Evolutionary conservation across 2,113 vertebrate genomes (phyloP), one percentile per base, ranked within the genome.

Genomic region (Oplegnathus fasciatus): DNA sequence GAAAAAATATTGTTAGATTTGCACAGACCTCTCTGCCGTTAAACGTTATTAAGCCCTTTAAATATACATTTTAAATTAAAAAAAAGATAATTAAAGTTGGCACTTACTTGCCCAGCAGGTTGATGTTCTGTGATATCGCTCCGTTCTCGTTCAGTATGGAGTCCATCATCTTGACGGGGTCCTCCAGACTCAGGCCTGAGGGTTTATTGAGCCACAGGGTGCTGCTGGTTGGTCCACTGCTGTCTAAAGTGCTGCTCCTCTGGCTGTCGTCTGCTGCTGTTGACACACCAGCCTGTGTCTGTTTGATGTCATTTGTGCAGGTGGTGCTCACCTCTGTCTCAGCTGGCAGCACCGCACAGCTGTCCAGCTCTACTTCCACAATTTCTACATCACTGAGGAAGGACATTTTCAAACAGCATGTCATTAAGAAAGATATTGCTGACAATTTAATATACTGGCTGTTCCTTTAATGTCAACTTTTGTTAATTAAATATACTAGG

Each of bases 111-210:
- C 98, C 98, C 90, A 99, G 94, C 52, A 99, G 96, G 90, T 96
- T 99, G 84, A 99, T 98, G 78, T 99, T 99, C 87, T 98, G 97
- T 48, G 96, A 97, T 86, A 98, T 96, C 0, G 96, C 96, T 65
- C 96, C 97, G 5, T 94, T 97, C 83, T 99, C 98, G 46, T 90
- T 98, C 65, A 99, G 95, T 89, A 99, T 99, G 73, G 98, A 98
- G 95, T 99, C 97, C 98, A 99, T 99, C 96, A 99, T 96, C 70
- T 97, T 98, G 30, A 99, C 93, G 0, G 98, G 98, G 82, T 99
- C 98, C 93, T 99, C 98, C 74, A 96, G 87, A 77, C 94, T 96
- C 81, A 97, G 93, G 24, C 78, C 61, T 0, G 96, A 96, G 28
- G 95, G 91, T 76, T 95, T 96, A 77, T 98, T 98, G 75, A 97